These are phyloP conservation scores for Aegotheles bennettii DNA, from an alignment of 2,113 vertebrate genomes.

Conservation along the genomic window DNA sequence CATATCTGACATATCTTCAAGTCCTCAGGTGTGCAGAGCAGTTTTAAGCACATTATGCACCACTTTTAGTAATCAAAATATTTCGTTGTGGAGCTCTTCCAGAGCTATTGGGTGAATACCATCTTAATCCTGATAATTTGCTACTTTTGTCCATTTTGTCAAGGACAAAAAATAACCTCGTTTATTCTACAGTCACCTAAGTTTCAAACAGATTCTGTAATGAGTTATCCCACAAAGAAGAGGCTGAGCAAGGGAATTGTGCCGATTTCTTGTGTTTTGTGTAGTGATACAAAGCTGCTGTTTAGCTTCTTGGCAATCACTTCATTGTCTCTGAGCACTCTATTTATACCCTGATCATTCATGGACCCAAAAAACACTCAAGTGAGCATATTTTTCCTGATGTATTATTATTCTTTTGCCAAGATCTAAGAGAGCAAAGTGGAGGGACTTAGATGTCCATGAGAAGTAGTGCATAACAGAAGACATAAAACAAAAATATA, in stretches of 20 bases:
- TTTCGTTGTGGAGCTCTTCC: not conserved
- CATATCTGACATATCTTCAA: not conserved
- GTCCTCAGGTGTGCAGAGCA: not conserved
- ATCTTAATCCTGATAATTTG: not conserved
- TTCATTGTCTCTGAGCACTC: not conserved
- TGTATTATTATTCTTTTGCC: not conserved
- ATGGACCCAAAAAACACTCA: not conserved
- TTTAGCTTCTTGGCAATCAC: not conserved
- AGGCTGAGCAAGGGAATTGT: not conserved
- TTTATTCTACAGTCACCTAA: not conserved
- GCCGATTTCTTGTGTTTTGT: not conserved
- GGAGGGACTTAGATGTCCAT: not conserved
- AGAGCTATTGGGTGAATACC: not conserved
- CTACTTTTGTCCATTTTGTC: not conserved
- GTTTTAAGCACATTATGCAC: not conserved
- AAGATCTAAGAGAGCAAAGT: not conserved
- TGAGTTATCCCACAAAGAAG: not conserved
- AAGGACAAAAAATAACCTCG: not conserved
- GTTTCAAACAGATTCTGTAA: not conserved
- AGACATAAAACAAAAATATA: not conserved
- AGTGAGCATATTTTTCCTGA: not conserved
- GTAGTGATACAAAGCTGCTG: not conserved
- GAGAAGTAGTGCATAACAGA: not conserved
- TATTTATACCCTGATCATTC: not conserved
- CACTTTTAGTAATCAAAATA: not conserved